These are phyloP conservation scores for Drosophila ambigua DNA, from an alignment of 1,140 invertebrate genomes.

Conservation along the genomic window DNA sequence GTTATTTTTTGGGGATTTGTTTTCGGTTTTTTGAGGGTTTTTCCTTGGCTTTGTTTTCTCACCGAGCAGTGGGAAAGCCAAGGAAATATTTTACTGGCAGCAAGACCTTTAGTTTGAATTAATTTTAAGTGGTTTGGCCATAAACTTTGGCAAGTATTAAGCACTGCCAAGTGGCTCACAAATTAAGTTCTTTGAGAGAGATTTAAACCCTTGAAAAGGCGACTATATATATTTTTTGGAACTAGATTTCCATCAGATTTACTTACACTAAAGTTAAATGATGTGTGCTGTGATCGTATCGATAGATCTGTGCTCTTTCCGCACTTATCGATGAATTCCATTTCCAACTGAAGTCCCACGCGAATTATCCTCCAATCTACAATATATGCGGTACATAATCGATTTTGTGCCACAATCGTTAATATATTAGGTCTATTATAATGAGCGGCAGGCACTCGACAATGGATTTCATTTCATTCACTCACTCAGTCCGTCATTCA, in stretches of 20 bases:
- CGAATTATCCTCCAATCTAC: neutral
- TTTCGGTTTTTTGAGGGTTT: slow-evolving; percentile 1
- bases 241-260: too few relatives aligned
- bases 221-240: too few relatives aligned
- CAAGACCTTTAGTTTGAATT: slow-evolving; percentile 19
- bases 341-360: neutral
- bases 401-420: slow-evolving; percentile 33
- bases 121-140: neutral
- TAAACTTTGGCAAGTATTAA: too few relatives aligned
- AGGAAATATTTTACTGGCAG: slow-evolving; percentile 2
- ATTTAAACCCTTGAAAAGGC: too few relatives aligned
- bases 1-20: slow-evolving; percentile 28
- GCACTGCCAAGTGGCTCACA: too few relatives aligned
- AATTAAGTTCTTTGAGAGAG: too few relatives aligned
- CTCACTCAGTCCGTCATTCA: slow-evolving; percentile 22
- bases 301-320: too few relatives aligned
- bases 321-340: too few relatives aligned
- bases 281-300: too few relatives aligned
- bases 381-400: slow-evolving; percentile 13
- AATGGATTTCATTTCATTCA: slow-evolving; percentile 45
- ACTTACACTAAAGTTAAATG: too few relatives aligned
- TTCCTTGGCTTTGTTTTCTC: slow-evolving; percentile 3
- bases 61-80: slow-evolving; percentile 9
- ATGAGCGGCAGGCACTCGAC: slow-evolving; percentile 5
- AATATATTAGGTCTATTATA: slow-evolving; percentile 5